phyloP scores from a whole-genome alignment of 2,113 vertebrate genomes.

The Toxotes chatareus region DNA sequence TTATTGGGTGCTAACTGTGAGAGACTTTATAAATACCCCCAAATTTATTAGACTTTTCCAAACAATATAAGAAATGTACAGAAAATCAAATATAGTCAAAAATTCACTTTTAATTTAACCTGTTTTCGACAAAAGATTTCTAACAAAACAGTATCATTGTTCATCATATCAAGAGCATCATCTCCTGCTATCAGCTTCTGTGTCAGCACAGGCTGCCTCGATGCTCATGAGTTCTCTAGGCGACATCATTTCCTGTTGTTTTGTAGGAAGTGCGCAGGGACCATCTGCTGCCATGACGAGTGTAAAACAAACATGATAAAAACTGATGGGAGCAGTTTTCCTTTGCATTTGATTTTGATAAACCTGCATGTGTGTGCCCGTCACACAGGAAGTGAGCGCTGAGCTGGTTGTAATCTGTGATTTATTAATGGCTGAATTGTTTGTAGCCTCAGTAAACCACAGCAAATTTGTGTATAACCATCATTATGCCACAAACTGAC shows the following conservation, averaged over 20 bases:
- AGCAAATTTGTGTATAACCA: conserved; percentile 8
- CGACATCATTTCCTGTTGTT: conserved; percentile 37
- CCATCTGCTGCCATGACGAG: conserved; percentile 30
- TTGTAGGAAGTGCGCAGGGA: conserved; percentile 15
- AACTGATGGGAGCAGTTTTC: conserved; percentile 21
- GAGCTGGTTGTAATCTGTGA: neutral
- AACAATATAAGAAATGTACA: no score
- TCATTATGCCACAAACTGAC: no score
- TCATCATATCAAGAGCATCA: neutral
- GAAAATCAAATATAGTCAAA: no score
- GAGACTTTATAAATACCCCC: no score
- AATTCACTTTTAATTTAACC: no score
- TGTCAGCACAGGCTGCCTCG: no score
- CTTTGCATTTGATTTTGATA: neutral
- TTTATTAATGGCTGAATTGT: no score
- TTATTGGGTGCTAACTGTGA: no score
- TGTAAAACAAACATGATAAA: conserved; percentile 38
- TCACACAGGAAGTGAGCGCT: neutral
- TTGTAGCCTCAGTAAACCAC: neutral
- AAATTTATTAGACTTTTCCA: no score
- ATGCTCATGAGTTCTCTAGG: neutral
- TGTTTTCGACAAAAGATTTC: no score
- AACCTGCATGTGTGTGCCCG: conserved; percentile 2
- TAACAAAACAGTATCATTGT: no score
- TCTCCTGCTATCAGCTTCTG: neutral